Evolutionary conservation across 2,888 invertebrate genomes (phyloP), one percentile per base, ranked within the genome.

Genomic region (Diabrotica balteata): DNA sequence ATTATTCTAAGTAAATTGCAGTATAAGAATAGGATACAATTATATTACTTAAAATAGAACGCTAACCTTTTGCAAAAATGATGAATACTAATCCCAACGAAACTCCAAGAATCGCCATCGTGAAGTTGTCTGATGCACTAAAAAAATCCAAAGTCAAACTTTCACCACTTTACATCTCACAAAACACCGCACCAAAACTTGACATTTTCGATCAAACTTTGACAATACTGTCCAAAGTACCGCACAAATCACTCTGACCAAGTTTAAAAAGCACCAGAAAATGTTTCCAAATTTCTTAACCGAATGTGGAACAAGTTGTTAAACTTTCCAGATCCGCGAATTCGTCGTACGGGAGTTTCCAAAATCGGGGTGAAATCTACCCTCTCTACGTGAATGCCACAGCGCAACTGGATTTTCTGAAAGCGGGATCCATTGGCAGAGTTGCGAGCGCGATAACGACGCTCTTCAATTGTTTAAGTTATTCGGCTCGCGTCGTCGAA

Each of bases 371-470:
- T 60, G 52, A 59, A 63, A 63, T 11, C 62, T 57, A 65, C 67
- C 69, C 69, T 69, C n/a, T 50, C 61, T 62, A 53, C 58, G 17
- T 67, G 60, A 60, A 71, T 63, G 67, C 67, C 63, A 58, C 58
- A 68, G 71, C 69, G 71, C 66, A 67, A 71, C 71, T 71, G 45
- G 67, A 68, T 61, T 61, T 49, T 17, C 50, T 49, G 52, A 63
- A 53, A 47, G 17, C 44, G 64, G 53, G 22, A 60, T 49, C 65
- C 68, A 69, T 67, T 61, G 64, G 67, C 60, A 50, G 50, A 64
- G 51, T 58, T 49, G 55, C 55, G 61, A 46, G 42, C 53, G 50
- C 46, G 49, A 44, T 60, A 53, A 52, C 66, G 64, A 45, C 49
- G 71, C 64, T 68, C 66, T 69, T 62, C 67, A 68, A 66, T 62